These are phyloP conservation scores for Xiphias gladius DNA, from an alignment of 2,113 vertebrate species.

Conservation along the genomic window DNA sequence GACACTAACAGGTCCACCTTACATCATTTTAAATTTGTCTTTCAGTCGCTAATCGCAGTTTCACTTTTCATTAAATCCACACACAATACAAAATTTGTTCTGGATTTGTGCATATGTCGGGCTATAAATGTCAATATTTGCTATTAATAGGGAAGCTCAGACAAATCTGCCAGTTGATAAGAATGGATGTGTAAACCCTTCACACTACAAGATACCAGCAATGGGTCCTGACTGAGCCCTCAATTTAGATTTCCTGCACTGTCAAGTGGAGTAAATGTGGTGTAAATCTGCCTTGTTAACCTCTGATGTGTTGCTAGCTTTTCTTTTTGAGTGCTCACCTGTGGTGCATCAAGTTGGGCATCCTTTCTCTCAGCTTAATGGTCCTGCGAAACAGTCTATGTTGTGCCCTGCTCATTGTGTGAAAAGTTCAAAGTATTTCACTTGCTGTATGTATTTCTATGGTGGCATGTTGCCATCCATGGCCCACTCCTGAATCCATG, in stretches of 20 bases:
- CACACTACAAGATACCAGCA: constrained; percentile 9
- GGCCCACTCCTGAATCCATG: neutral
- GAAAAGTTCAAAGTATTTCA: constrained; percentile 17
- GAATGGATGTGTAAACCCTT: constrained; percentile 29
- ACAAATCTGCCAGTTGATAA: constrained; percentile 15
- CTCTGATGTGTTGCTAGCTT: constrained; percentile 31
- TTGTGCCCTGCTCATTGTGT: neutral
- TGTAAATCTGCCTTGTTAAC: constrained; percentile 33
- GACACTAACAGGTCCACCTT: neutral
- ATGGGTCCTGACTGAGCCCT: constrained; percentile 32
- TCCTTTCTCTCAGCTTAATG: constrained; percentile 15
- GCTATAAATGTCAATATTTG: constrained; percentile 32
- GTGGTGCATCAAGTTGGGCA: constrained; percentile 4
- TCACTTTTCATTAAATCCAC: neutral
- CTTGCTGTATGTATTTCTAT: constrained; percentile 27
- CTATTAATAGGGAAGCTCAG: constrained; percentile 18
- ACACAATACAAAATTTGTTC: neutral
- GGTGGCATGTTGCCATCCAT: neutral
- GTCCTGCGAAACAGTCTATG: neutral
- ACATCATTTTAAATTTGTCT: neutral
- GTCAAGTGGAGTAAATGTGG: constrained; percentile 12
- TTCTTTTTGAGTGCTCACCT: constrained; percentile 31
- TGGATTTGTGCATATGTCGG: neutral
- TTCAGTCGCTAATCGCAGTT: neutral
- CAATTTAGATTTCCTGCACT: constrained; percentile 37